Percentiles rank a stretch among this genome's conserved stretches.
These are phyloP conservation scores for Mythimna albipuncta DNA, from an alignment of 2,888 invertebrate species.

Conservation along the genomic window DNA sequence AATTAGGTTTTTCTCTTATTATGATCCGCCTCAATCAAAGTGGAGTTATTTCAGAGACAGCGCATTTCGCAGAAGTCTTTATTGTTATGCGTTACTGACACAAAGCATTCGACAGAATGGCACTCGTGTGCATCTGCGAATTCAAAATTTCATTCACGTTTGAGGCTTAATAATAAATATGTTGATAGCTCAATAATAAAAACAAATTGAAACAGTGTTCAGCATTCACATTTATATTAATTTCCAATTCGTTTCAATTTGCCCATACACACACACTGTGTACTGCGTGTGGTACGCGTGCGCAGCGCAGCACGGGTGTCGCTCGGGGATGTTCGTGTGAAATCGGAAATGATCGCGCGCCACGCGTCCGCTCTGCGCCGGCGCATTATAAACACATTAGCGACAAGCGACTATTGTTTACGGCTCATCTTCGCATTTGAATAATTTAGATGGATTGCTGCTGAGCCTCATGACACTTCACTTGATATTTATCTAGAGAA, in stretches of 20 bases:
- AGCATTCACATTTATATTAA: constrained; percentile 52
- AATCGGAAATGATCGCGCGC: constrained; percentile 66
- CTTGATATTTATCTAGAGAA: constrained; percentile 5
- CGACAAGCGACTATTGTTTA: constrained; percentile 70
- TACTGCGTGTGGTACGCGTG: constrained; percentile 53
- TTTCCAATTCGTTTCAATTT: constrained; percentile 67
- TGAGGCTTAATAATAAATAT: constrained; percentile 12
- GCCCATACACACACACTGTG: constrained; percentile 30
- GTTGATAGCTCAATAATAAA: constrained; percentile 52
- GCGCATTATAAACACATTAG: constrained; percentile 75
- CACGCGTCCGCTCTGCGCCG: constrained; percentile 56
- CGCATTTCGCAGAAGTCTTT: constrained; percentile 16
- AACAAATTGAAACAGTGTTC: constrained; percentile 33
- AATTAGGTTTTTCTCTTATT: constrained; percentile 48
- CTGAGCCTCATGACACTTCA: constrained; percentile 16
- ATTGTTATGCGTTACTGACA: constrained; percentile 4
- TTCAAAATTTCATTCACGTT: constrained; percentile 6
- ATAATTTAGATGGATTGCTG: constrained; percentile 74
- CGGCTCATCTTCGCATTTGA: constrained; percentile 77
- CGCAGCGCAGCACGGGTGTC: constrained; percentile 19
- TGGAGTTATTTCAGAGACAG: constrained; percentile 1
- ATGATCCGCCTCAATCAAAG: constrained; percentile 15
- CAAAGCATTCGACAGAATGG: constrained; percentile 10
- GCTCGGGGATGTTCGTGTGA: constrained; percentile 58
- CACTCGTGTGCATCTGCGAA: constrained; percentile 10